These are phyloP conservation scores for Ophiodon elongatus DNA, from an alignment of 2,113 vertebrate species.

Conservation along the genomic window DNA sequence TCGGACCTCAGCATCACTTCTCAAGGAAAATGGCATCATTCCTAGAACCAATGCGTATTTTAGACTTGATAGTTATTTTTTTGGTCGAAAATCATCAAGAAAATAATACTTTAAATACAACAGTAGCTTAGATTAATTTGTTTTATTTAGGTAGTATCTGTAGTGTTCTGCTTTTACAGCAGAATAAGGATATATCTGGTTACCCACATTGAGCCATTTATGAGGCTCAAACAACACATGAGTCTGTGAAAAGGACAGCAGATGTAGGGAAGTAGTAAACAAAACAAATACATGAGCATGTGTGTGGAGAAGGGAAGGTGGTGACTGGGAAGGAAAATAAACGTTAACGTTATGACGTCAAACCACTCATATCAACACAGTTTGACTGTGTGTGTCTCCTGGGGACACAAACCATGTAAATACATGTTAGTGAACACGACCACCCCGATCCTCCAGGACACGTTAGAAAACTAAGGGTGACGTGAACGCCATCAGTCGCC, in stretches of 20 bases:
- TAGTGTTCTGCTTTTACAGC: background rate
- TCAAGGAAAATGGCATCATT: background rate
- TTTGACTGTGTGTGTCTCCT: background rate
- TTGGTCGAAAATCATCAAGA: background rate
- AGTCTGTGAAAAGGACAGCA: background rate
- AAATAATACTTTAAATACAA: background rate
- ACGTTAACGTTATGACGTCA: background rate
- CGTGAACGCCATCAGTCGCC: conserved; percentile 27
- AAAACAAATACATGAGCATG: background rate
- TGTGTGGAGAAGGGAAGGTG: background rate
- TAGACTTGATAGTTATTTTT: background rate
- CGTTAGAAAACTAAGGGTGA: conserved; percentile 53
- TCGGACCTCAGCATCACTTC: background rate
- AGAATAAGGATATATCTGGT: background rate
- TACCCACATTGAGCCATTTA: background rate
- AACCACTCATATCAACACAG: background rate
- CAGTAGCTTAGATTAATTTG: background rate
- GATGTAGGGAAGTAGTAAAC: no score
- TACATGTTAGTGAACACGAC: background rate
- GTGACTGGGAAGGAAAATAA: background rate
- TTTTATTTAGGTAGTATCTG: background rate
- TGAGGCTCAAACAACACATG: background rate
- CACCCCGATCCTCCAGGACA: background rate
- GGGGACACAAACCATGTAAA: background rate
- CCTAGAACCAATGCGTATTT: background rate